A percentile compares a stretch with the other conserved stretches of the same genome.
Evolutionary conservation across 2,888 invertebrate species (phyloP).

Genomic region (Oscheius onirici): DNA sequence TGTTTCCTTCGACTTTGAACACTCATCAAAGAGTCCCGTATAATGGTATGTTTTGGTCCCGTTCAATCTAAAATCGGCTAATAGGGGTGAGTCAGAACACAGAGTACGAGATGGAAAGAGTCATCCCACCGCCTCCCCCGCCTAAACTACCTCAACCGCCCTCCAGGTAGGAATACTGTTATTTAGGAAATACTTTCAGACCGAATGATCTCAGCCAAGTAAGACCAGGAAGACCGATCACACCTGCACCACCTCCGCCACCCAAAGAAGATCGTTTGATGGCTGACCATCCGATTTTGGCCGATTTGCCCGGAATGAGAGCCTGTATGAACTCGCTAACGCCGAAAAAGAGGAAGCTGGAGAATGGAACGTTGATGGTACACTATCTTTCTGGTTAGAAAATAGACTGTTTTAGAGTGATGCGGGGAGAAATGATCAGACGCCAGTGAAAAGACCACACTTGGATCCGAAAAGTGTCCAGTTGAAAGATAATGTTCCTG

Average conservation of each 20-base stretch:
- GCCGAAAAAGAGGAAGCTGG: conserved; percentile 13
- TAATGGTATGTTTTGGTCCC: too few species aligned
- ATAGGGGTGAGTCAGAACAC: not conserved
- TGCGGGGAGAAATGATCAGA: not conserved
- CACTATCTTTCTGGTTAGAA: too few species aligned
- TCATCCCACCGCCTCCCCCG: conserved; percentile 29
- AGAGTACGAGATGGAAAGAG: not conserved
- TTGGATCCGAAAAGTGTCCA: not conserved
- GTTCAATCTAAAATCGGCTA: too few species aligned
- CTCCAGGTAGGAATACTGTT: not conserved
- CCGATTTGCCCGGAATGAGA: not conserved
- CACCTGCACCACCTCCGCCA: conserved; percentile 6
- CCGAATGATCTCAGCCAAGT: not conserved
- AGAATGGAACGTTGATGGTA: too few species aligned
- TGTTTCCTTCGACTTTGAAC: too few species aligned
- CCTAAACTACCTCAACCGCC: conserved; percentile 13
- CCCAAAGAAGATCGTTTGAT: conserved; percentile 42
- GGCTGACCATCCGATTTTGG: conserved; percentile 32
- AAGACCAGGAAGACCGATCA: not conserved
- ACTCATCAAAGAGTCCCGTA: too few species aligned
- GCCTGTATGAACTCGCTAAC: not conserved
- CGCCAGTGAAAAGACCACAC: not conserved
- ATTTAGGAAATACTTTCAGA: not conserved
- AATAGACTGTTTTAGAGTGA: not conserved
- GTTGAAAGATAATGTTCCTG: not conserved